A percentile compares a stretch with the other conserved stretches of the same genome.
These are phyloP conservation scores for Mobula hypostoma DNA, from an alignment of 2,113 vertebrate species.

Conservation along the genomic window DNA sequence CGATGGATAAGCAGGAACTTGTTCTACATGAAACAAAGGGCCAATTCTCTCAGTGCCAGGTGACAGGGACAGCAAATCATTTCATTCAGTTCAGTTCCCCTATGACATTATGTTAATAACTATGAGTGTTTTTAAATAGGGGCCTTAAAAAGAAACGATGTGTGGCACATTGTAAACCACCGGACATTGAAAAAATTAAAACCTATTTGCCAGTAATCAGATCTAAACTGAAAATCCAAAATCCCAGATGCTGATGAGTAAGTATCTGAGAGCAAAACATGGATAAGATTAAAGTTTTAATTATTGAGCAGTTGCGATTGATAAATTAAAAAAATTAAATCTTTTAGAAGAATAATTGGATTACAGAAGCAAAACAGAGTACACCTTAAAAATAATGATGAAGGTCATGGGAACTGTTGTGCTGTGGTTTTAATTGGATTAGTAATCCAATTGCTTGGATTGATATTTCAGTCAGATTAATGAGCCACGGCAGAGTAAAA, in stretches of 20 bases:
- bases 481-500: no score
- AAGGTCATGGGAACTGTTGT: no score
- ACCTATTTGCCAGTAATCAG: not conserved
- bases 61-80: not conserved
- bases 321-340: no score
- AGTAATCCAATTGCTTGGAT: not conserved
- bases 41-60: not conserved
- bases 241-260: no score
- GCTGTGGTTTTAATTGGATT: not conserved
- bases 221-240: not conserved
- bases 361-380: no score
- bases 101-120: not conserved
- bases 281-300: no score
- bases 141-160: not conserved
- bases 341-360: no score
- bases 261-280: no score
- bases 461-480: not conserved
- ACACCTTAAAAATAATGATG: no score
- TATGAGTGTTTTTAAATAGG: not conserved
- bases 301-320: no score
- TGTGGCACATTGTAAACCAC: not conserved
- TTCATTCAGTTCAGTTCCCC: not conserved
- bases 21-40: not conserved
- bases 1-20: not conserved
- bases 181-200: not conserved